These are phyloP conservation scores for Centropus unirufus DNA, from an alignment of 2,113 vertebrate species.

Conservation along the genomic window DNA sequence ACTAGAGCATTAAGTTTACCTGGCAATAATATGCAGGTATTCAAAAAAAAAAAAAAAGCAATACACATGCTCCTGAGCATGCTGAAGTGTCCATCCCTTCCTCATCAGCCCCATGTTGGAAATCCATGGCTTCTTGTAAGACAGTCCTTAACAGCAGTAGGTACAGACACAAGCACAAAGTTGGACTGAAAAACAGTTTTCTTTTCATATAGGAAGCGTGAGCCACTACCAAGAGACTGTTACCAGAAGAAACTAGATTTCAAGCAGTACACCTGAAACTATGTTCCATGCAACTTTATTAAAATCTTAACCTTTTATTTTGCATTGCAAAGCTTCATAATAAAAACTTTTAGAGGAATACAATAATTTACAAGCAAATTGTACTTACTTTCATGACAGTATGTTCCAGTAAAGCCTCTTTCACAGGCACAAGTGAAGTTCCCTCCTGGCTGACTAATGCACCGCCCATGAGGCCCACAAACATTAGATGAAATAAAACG, in stretches of 20 bases:
- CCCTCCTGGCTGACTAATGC: conserved; percentile 89
- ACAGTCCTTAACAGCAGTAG: not conserved
- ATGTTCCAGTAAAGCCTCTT: conserved; percentile 90
- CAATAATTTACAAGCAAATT: not conserved
- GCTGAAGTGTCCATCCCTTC: not conserved
- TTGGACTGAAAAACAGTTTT: not conserved
- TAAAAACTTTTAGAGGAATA: not conserved
- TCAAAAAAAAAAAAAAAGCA: not conserved
- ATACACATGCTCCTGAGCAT: not conserved
- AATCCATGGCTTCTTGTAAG: not conserved
- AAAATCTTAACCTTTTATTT: not conserved
- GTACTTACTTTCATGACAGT: conserved; percentile 97
- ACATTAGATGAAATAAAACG: conserved; percentile 86
- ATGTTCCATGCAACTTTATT: rapidly evolving
- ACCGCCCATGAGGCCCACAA: conserved; percentile 91
- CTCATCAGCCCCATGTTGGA: not conserved
- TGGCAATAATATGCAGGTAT: not conserved
- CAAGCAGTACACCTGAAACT: not conserved
- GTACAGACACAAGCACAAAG: not conserved
- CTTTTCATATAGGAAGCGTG: not conserved
- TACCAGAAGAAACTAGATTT: not conserved
- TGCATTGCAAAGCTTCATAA: not conserved
- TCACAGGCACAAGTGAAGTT: conserved; percentile 95
- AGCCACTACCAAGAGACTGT: not conserved
- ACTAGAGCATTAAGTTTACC: not conserved